These are phyloP conservation scores for Epinotia ramella DNA, from an alignment of 2,888 invertebrate genomes.

Conservation along the genomic window DNA sequence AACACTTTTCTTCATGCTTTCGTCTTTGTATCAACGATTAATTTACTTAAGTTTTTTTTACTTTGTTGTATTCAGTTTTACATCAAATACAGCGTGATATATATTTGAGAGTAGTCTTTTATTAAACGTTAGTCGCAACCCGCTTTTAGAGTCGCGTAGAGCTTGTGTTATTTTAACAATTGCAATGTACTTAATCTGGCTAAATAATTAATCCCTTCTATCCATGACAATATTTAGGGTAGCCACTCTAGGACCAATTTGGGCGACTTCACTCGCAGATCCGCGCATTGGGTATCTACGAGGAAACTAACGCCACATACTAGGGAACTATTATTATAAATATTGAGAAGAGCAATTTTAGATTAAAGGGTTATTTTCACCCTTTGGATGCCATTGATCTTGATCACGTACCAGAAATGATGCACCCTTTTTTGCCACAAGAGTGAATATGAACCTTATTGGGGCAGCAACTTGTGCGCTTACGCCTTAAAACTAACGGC, in stretches of 20 bases:
- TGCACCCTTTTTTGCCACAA: background rate
- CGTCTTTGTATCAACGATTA: background rate
- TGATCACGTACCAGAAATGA: background rate
- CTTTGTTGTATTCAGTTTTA: constrained; percentile 75
- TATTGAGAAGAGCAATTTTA: background rate
- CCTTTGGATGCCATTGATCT: background rate
- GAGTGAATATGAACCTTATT: background rate
- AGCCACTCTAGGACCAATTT: constrained; percentile 43
- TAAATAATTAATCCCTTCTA: constrained; percentile 41
- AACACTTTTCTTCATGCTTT: constrained; percentile 1
- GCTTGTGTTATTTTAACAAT: constrained; percentile 58
- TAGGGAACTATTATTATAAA: background rate
- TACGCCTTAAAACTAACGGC: background rate
- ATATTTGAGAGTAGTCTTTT: constrained; percentile 72
- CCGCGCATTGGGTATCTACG: constrained; percentile 5
- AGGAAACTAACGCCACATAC: background rate
- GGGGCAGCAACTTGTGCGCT: too few relatives aligned
- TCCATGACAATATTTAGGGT: constrained; percentile 49
- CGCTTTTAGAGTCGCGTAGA: constrained; percentile 77
- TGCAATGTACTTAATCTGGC: constrained; percentile 44
- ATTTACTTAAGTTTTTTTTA: constrained; percentile 71
- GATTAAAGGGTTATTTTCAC: background rate
- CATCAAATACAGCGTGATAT: constrained; percentile 79
- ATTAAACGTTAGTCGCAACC: constrained; percentile 66
- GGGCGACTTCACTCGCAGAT: constrained; percentile 15